Base-by-base conservation (phyloP, 2,113 vertebrate genomes). In the Myrmophylax atrothorax region DNA sequence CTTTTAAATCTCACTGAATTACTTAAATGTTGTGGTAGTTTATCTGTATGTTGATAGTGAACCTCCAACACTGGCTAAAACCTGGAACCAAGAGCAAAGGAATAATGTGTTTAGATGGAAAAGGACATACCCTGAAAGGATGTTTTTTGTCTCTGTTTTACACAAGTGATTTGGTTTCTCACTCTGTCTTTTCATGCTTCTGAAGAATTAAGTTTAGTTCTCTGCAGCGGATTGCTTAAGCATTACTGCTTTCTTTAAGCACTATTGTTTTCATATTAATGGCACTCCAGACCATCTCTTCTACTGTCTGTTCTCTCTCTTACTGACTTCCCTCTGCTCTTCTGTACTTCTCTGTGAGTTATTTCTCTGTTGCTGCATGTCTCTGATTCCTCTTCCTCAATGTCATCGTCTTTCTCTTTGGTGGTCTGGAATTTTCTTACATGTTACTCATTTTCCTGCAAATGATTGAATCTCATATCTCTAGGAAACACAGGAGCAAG, bases 401-500 rank as follows among this genome's bases (percentile, higher is more conserved):
- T 17, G 17, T 77, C 26, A 9, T 38, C 0, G 0, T 35, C 72
- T 75, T 72, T 63, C 31, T 87, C 8, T 29, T 64, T 8, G 1
- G n/a, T 88, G 25, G 40, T 85, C 14, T 85, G 53, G 23, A 83
- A 18, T 74, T 85, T 62, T 67, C 49, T 68, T 53, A 6, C 17
- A 7, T 76, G 12, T 64, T 91, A 25, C 4, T 72, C 0, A 14
- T 78, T 82, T 67, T 72, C 26, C 24, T 0, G 0, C 26, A 59
- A 35, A 17, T 50, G 25, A 37, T 26, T 66, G 12, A 52, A 19
- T 66, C 25, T 63, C 10, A 19, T 42, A 23, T 44, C 15, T 67
- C 42, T 60, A 49, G 33, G 18, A 80, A 84, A 53, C 33, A 60
- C 2, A 62, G 37, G n/a, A 76, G 29, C 13, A 47, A 46, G 40